Base-by-base conservation (phyloP, 2,113 vertebrate genomes). In the Maylandia zebra region DNA sequence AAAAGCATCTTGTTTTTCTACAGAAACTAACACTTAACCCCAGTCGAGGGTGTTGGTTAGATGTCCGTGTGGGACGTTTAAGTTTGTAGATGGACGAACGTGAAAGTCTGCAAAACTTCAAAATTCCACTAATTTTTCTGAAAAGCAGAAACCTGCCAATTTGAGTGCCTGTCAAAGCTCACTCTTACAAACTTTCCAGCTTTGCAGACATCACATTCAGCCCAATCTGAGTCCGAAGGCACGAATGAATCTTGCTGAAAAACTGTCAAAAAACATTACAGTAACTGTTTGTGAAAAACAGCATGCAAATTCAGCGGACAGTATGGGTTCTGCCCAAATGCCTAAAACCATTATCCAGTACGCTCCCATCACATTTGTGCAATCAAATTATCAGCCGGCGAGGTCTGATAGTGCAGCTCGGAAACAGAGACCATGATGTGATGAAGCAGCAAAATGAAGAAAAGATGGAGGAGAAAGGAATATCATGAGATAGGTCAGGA, bases 321-420 rank as follows among this genome's bases (percentile, higher is more conserved):
- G 36, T 27, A 57, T 43, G 52, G 3, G 55, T 82, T 83, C 34
- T 57, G 30, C 80, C 57, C 59, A 48, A 81, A 89, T 4, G 36
- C 43, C 50, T 36, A 34, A 38, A 88, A 89, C 78, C 78, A 86
- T 64, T 53, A 41, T 69, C 90, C 48, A 88, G 81, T 84, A 88
- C 16, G 71, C 30, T 52, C 64, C n/a, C 38, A 87, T 90, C 82
- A 88, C 52, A 86, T 71, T 78, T 14, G 19, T 36, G 55, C 43
- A 89, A 93, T 93, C 48, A 83, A 52, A 93, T 95, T 86, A 91
- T 16, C 6, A 82, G 27, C 45, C 4, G 14, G 61, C 9, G 9
- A 84, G 81, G 59, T 78, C 84, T 41, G 55, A 38, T 13, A n/a
- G 36, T 78, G 30, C 32, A 53, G 83, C 89, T 84, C 83, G 5